phyloP scores from a whole-genome alignment of 2,113 vertebrate species.

The Azemiops feae region DNA sequence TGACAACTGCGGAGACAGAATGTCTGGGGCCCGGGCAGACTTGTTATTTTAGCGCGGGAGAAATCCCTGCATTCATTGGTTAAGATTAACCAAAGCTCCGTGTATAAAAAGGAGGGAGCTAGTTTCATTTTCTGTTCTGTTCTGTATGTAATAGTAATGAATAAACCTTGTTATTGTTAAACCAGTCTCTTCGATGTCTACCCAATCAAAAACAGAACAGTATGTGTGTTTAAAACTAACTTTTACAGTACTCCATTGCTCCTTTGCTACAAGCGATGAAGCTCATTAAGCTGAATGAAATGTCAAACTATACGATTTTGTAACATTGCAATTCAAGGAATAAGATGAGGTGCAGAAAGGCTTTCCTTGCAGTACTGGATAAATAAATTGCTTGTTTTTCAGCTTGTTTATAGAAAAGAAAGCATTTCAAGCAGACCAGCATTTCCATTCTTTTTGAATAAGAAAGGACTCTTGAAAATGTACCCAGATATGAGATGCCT shows the following conservation, averaged over 20 bases:
- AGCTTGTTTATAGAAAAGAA: background rate
- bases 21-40: no score
- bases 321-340: slow-evolving; percentile 16
- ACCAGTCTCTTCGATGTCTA: no score
- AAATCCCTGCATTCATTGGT: no score
- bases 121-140: no score
- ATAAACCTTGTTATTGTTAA: no score
- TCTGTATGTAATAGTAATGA: no score
- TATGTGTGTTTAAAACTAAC: slow-evolving; percentile 27
- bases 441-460: background rate
- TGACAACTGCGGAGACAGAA: no score
- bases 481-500: background rate
- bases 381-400: slow-evolving; percentile 2
- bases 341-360: slow-evolving; percentile 11
- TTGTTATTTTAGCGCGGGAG: no score
- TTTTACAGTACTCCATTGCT: background rate
- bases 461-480: background rate
- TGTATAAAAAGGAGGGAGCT: no score
- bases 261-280: slow-evolving; percentile 19
- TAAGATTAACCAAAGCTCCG: no score
- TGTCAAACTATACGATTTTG: background rate
- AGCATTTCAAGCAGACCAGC: background rate
- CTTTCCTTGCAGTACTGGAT: background rate
- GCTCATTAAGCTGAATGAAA: slow-evolving; percentile 7
- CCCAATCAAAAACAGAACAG: no score